A percentile compares a stretch with the other conserved stretches of the same genome.
phyloP scores from a whole-genome alignment of 2,113 vertebrate species.

The Himantopus leucocephalus region DNA sequence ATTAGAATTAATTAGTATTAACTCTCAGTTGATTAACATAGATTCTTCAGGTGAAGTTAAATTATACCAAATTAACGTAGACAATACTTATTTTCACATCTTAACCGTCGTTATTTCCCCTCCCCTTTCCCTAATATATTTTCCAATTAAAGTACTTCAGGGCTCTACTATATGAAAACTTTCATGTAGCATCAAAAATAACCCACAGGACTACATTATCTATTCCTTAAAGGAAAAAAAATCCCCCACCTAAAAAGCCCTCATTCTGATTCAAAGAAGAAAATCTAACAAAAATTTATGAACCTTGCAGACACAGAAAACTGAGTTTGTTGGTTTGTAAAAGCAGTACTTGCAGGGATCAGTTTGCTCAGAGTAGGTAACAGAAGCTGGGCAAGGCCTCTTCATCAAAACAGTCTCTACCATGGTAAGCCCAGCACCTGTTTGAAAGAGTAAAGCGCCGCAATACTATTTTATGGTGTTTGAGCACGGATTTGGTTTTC shows the following conservation, averaged over 20 bases:
- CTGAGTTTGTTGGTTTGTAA: background rate
- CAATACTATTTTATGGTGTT: background rate
- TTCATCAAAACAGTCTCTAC: background rate
- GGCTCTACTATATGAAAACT: background rate
- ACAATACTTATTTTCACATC: background rate
- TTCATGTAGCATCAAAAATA: background rate
- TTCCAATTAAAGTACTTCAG: background rate
- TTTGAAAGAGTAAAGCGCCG: background rate
- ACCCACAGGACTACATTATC: background rate
- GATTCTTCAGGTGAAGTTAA: background rate
- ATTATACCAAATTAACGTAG: too few relatives aligned
- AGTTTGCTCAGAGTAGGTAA: background rate
- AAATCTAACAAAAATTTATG: background rate
- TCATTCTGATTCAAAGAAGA: background rate
- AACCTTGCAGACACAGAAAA: background rate
- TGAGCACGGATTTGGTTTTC: background rate
- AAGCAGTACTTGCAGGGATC: background rate
- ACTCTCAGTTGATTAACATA: background rate
- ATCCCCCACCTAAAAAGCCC: background rate
- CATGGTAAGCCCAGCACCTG: background rate
- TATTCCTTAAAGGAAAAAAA: background rate
- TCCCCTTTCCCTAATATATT: background rate
- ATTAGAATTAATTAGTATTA: background rate
- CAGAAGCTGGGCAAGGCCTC: background rate
- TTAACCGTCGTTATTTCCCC: background rate